These are phyloP conservation scores for Phyllopteryx taeniolatus DNA, from an alignment of 2,113 vertebrate species.

Conservation along the genomic window DNA sequence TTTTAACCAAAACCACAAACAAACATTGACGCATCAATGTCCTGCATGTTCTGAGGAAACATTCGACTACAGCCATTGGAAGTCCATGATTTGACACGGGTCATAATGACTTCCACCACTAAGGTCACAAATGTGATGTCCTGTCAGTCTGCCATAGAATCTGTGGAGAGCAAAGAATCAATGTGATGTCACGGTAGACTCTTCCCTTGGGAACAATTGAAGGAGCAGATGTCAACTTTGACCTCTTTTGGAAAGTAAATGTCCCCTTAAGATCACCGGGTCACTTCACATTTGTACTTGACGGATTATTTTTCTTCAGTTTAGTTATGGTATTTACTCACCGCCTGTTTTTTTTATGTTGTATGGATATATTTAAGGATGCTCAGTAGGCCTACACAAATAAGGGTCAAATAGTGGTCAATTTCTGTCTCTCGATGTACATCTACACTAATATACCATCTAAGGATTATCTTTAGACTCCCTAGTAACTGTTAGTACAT, in stretches of 20 bases:
- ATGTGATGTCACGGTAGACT: slow-evolving; percentile 42
- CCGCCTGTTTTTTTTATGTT: neutral
- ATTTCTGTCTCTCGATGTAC: neutral
- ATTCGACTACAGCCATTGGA: neutral
- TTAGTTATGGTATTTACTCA: too few species aligned
- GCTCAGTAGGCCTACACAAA: too few species aligned
- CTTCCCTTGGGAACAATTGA: slow-evolving; percentile 29
- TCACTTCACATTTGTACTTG: slow-evolving; percentile 27
- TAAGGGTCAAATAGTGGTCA: neutral
- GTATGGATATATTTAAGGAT: neutral
- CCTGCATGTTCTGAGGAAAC: slow-evolving; percentile 5
- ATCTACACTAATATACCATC: neutral
- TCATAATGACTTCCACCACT: slow-evolving; percentile 43
- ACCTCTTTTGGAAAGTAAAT: slow-evolving; percentile 43
- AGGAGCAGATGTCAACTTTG: slow-evolving; percentile 37
- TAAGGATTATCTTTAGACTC: neutral
- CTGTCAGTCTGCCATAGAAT: slow-evolving; percentile 14
- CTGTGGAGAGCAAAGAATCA: slow-evolving; percentile 34
- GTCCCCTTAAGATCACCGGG: slow-evolving; percentile 17
- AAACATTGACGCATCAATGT: neutral
- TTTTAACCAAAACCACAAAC: neutral
- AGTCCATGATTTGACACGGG: slow-evolving; percentile 36
- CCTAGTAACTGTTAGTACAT: neutral
- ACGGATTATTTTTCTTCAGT: neutral
- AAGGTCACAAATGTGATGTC: slow-evolving; percentile 23